Evolutionary conservation across 2,113 vertebrate species (phyloP), one percentile per base, ranked within the genome.

Genomic region (Herpetotheres cachinnans): DNA sequence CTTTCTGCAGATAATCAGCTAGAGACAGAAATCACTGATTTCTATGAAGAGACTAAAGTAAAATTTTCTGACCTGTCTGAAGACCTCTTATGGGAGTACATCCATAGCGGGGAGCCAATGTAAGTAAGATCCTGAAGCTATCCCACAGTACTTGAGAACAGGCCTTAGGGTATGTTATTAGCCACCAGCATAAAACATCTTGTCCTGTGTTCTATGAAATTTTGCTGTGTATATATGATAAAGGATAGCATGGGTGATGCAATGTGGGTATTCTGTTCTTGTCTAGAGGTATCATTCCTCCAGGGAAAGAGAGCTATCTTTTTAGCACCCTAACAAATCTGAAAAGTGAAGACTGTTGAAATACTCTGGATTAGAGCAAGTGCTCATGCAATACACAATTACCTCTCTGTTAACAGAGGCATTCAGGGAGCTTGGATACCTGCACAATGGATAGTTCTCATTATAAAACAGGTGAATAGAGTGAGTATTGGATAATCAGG

Each of bases 31-130:
- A 65, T 99, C 30, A 96, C 97, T 1, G 98, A 98, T 65, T 99
- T 99, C 98, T 98, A 98, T 42, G 99, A 99, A 98, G 99, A 99
- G 97, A 99, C 99, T 16, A 98, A 98, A 94, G 99, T 99, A 81
- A 99, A 98, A 94, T 99, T 99, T 98, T 98, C 99, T 19, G 98
- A 99, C 65, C 98, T 99, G n/a, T 99, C 99, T 0, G 99, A 99
- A 95, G 98, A 98, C 76, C 98, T 99, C 91, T 98, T 99, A 6
- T 99, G 99, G 99, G 99, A 99, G 6, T 99, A 99, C 93, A 99
- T 99, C 89, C 98, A 99, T 76, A 99, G 99, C 1, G 99, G 99
- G 73, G 99, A 99, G 95, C 99, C 99, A 83, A 99, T 99, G 99
- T 99, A 98, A 99, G 99, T 98, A 83, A 46, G 38, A 30, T 17